Evolutionary conservation across 2,797 vertebrate species (phyloP), one percentile per base, ranked within the genome.

Genomic region (Poecilia wingei): DNA sequence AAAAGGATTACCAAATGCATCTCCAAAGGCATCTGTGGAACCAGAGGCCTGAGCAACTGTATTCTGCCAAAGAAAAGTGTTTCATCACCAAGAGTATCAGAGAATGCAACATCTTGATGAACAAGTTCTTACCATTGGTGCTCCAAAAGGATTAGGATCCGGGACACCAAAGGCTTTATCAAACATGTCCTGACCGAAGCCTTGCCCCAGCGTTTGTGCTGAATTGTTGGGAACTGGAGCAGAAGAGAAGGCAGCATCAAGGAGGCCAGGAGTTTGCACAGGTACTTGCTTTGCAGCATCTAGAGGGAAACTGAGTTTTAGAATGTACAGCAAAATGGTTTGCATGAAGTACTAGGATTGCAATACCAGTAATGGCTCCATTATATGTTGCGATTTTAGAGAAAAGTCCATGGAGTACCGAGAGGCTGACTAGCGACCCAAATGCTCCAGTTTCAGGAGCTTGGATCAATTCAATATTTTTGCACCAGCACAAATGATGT

Each of bases 1-100:
- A 89, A 99, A 98, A 8, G 96, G 97, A 84, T 98, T 97, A 79
- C 97, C 97, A 91, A 97, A 96, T 81, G 95, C 84, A 87, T 96
- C 96, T 39, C 88, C 96, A 84, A 97, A 96, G 53, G 85, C 88
- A 89, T 88, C 92, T 75, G 95, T 85, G 79, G 91, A 85, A 28
- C 78, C 88, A 78, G 91, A 81, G 31, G 69, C 88, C 81, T 94
- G 95, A 82, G 69, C 87, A 31, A 87, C 84, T 75, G 92, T 68
- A 61, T 74, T 88, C 91, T 92, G 90, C 61, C 13, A 46, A 70
- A 28, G 68, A 70, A 70, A 70, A 6, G 25, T 0, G 3, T n/a
- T 70, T 70, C 4, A 2, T 16, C 6, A 45, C 25, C 22, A 71
- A 49, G 14, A 31, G 2, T 41, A 22, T 20, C 39, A 3, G 36